Base-by-base conservation (phyloP, 2,113 vertebrate species). In the Halcyon malimbica region DNA sequence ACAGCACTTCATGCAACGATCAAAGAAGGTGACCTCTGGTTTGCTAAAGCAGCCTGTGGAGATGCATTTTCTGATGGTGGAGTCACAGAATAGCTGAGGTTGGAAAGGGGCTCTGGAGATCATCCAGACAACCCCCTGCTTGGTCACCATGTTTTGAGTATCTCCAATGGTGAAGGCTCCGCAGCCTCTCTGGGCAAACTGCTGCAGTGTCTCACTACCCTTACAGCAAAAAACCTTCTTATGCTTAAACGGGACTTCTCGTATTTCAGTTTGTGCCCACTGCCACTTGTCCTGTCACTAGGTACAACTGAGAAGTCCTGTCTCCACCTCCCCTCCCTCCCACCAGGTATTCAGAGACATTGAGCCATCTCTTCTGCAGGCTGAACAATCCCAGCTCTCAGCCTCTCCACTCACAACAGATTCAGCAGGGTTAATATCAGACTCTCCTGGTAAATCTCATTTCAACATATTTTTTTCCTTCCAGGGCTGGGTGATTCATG, bases 61-160 rank as follows among this genome's bases (percentile, higher is more conserved):
- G 56, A 16, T 57, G 16, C 41, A 25, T 88, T 48, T 82, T 39
- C 29, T 50, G 56, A 35, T 6, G 26, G 57, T 4, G 42, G 24
- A 44, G 54, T 16, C 18, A 13, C 46, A 37, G n/a, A 59, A 11
- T 0, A 54, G 62, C 69, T 0, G 1, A 29, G 74, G 28, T 3
- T 42, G 74, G 65, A 20, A 74, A 82, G 14, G 6, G 15, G n/a
- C 28, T 35, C 56, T 60, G 84, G 25, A 26, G 7, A 28, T 12
- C 1, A 1, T 25, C 28, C 46, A 75, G 44, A 20, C 56, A 50
- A 5, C 2, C 1, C 29, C 53, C 51, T 0, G 0, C 21, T 37
- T 4, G 5, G 69, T 2, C 53, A 21, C 57, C 1, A 1, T 4
- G 21, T 42, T 79, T 13, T 0, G 70, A 39, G 42, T 5, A 16